Base-by-base conservation (phyloP, 2,888 invertebrate species). In the Lycia hirtaria region DNA sequence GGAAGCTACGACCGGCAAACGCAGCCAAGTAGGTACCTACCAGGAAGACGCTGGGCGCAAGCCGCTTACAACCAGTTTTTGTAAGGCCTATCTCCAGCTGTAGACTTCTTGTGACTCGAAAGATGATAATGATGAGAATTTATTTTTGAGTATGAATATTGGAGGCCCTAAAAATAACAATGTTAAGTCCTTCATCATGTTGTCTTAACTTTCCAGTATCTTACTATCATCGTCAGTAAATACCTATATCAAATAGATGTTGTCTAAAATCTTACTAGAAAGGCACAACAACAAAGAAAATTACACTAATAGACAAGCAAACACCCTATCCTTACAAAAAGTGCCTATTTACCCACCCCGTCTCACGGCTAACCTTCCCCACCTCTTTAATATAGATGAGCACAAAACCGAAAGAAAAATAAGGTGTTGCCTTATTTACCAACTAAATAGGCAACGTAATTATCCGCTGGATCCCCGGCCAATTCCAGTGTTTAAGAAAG, bases 401-500 rank as follows among this genome's bases (percentile, higher is more conserved):
- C 65, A 69, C 67, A 75, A 73, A 73, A 71, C 66, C 66, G 66
- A 75, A 72, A 73, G 75, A 76, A 79, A 75, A 81, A 77, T 73
- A 78, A 76, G 71, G 73, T 73, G 72, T 67, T 75, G 70, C 70
- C 76, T 79, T 79, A 80, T 80, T 81, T 83, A 83, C 77, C 78
- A 62, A 64, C 66, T 80, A 85, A 83, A 83, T 83, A 85, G 82
- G 83, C 80, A 78, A 83, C 76, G 85, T 88, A 90, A 90, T 89
- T 91, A 91, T 85, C 87, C 83, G 70, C 77, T 48, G 79, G 80
- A 87, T 87, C 86, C 87, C 87, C 73, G 71, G 82, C 85, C 86
- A 86, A 89, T 87, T 88, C 85, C 85, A 85, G 83, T 90, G 87
- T 88, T 88, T 88, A 91, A 91, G 89, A 88, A 87, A 91, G 91